These are phyloP conservation scores for Adoxophyes honmai DNA, from an alignment of 1,140 invertebrate genomes.

Conservation along the genomic window DNA sequence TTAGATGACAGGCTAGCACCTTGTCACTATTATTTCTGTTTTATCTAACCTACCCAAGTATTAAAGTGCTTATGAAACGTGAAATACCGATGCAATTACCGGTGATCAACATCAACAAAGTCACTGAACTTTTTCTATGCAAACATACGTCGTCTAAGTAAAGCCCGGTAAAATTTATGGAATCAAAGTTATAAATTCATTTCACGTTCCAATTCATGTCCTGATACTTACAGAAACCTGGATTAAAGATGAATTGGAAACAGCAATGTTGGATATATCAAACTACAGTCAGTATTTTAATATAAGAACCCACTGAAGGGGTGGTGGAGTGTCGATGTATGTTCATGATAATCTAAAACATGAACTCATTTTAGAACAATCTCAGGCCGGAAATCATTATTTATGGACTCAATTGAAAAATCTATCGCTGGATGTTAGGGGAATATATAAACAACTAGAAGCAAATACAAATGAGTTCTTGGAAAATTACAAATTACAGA, in stretches of 20 bases:
- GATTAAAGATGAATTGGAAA: conserved; percentile 17
- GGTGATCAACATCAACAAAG: too few relatives aligned
- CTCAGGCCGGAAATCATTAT: neutral
- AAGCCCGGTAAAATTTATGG: neutral
- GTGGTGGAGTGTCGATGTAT: conserved; percentile 22
- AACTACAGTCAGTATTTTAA: conserved; percentile 23
- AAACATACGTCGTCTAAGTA: neutral
- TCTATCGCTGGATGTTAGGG: neutral
- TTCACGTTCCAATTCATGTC: conserved; percentile 14
- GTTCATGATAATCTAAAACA: conserved; percentile 21
- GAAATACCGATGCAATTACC: too few relatives aligned
- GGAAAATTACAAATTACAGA: neutral
- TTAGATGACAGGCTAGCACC: too few relatives aligned
- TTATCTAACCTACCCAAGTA: too few relatives aligned
- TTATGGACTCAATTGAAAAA: neutral
- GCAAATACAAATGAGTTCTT: neutral
- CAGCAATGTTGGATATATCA: conserved; percentile 1
- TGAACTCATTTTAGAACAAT: neutral
- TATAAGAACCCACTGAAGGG: conserved; percentile 13
- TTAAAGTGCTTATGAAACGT: too few relatives aligned
- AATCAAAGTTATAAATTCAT: conserved; percentile 19
- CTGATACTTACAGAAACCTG: conserved; percentile 23
- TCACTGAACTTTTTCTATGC: neutral
- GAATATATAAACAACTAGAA: neutral
- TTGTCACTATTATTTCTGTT: too few relatives aligned